Base-by-base conservation (phyloP, 2,113 vertebrate species). In the Paradoxurus hermaphroditus region DNA sequence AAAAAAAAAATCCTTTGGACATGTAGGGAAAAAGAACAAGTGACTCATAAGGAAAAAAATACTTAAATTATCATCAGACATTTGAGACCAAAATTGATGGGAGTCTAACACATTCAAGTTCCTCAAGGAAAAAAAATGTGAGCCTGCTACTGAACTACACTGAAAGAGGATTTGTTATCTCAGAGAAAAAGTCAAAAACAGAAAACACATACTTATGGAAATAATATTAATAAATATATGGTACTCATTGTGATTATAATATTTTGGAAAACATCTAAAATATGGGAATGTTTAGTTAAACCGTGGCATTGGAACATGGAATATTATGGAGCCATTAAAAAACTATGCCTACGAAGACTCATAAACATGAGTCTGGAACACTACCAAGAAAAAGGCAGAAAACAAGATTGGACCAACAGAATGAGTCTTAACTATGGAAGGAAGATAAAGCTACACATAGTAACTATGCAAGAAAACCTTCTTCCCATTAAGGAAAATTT, bases 121-220 rank as follows among this genome's bases (percentile, higher is more conserved):
- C n/a, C 7, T 70, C 65, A 86, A 31, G 53, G 44, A 79, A 88
- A 90, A 70, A 87, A 86, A 92, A 75, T 53, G 36, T 39, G 18
- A 97, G 34, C 51, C 59, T 94, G 19, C 7, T 49, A 46, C 36
- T 77, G 15, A 86, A 29, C 68, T 79, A 91, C 21, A 8, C 0
- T 78, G 63, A 92, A 77, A 77, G 67, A 84, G 23, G 83, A 83
- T 27, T 77, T 84, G 16, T 34, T 84, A 34, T 41, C 21, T 27
- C 79, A 96, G 73, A 81, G 68, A 44, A 95, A 93, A 93, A 9
- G 34, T 44, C 23, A 92, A 82, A 96, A 95, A 49, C 49, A 90
- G 39, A 89, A 94, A 62, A 90, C 15, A 82, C 5, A 68, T 36
- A 75, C 25, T 67, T 72, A 79, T 1, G 16, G 46, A 53, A 96